phyloP scores from a whole-genome alignment of 2,113 vertebrate genomes.

The Prolemur simus region DNA sequence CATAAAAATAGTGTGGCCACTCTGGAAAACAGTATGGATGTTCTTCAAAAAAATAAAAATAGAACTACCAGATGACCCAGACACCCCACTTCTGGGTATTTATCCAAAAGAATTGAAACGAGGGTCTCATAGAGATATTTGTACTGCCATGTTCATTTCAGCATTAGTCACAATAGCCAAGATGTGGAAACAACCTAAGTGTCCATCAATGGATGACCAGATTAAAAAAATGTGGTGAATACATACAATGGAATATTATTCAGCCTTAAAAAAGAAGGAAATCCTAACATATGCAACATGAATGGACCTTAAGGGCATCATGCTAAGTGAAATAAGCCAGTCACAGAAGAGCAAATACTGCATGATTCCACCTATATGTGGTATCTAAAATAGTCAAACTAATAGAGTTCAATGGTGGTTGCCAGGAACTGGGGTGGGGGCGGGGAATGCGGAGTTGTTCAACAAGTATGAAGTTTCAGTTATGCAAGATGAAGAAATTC shows the following conservation, averaged over 20 bases:
- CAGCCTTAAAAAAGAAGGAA: not conserved
- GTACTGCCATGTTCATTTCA: not conserved
- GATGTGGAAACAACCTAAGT: not conserved
- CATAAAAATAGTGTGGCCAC: not conserved
- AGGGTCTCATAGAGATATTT: not conserved
- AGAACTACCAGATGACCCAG: not conserved
- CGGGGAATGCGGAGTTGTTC: not conserved
- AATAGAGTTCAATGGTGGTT: not conserved
- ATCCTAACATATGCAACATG: not conserved
- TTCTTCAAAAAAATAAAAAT: constrained; percentile 25
- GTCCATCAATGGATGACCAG: not conserved
- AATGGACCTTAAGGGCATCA: not conserved
- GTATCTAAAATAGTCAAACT: constrained; percentile 12
- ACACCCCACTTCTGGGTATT: not conserved
- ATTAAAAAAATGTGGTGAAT: not conserved
- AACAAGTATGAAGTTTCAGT: not conserved
- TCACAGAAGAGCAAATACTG: not conserved
- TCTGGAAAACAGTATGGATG: not conserved
- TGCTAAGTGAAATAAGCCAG: not conserved
- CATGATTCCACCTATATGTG: not conserved
- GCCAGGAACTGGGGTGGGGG: not conserved
- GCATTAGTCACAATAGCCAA: not conserved
- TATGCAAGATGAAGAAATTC: not conserved
- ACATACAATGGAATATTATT: not conserved
- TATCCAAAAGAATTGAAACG: constrained; percentile 28